Evolutionary conservation across 2,888 invertebrate species (phyloP).

Genomic region (Corbicula japonica): DNA sequence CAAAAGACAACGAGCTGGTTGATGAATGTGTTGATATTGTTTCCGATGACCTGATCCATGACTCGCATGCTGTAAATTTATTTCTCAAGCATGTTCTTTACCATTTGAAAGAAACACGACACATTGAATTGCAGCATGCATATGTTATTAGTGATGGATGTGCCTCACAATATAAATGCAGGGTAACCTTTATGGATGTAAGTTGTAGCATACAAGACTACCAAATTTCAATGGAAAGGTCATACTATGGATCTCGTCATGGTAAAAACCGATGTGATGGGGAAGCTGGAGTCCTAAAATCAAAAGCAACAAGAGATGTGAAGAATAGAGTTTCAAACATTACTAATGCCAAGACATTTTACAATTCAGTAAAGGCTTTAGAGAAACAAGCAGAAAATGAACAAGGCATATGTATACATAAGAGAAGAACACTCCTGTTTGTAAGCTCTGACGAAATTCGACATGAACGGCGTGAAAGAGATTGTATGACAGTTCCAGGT

Average conservation of each 20-base stretch:
- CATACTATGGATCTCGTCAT: constrained; percentile 48
- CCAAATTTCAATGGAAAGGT: constrained; percentile 27
- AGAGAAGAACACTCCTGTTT: constrained; percentile 13
- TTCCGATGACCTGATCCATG: constrained; percentile 48
- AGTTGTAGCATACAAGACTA: constrained; percentile 27
- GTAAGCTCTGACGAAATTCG: constrained; percentile 6
- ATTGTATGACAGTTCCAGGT: constrained; percentile 17
- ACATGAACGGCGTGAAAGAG: constrained; percentile 1
- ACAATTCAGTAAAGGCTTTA: not conserved
- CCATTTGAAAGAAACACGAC: constrained; percentile 17
- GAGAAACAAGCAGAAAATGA: constrained; percentile 20
- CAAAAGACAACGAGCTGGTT: constrained; percentile 16
- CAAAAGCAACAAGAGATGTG: constrained; percentile 31
- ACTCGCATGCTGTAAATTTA: constrained; percentile 44
- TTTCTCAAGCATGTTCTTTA: constrained; percentile 21
- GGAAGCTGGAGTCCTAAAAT: constrained; percentile 46
- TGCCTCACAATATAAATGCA: constrained; percentile 46
- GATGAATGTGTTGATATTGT: constrained; percentile 53
- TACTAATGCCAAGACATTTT: constrained; percentile 26
- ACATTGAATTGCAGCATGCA: constrained; percentile 26
- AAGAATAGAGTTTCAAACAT: constrained; percentile 36
- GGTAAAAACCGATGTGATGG: constrained; percentile 57
- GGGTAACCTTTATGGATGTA: constrained; percentile 41
- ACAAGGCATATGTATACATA: constrained; percentile 9
- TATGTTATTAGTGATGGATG: constrained; percentile 54